A percentile compares a stretch with the other conserved stretches of the same genome.
Conservation (phyloP, 1,140 invertebrate species). For the Pomacea maculata region DNA sequence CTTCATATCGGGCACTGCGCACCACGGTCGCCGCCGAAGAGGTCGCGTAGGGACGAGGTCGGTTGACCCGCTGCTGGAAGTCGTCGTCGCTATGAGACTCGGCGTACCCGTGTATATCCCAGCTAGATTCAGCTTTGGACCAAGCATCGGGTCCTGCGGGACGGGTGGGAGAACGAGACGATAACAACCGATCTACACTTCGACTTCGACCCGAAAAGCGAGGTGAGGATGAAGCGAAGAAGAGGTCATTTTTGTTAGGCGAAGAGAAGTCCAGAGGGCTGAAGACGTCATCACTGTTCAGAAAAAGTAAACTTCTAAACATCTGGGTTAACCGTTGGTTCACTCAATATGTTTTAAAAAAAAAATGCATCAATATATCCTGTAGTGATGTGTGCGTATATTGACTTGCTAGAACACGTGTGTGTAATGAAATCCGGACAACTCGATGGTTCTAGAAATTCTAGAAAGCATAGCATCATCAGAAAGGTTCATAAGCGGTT, state of each 20-base stretch:
- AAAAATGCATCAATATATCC: not conserved
- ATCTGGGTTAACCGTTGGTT: not conserved
- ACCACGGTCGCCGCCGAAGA: not conserved
- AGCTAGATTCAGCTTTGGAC: not conserved
- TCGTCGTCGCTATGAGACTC: not conserved
- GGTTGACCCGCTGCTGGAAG: not conserved
- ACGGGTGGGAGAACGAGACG: not conserved
- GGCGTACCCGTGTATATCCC: not conserved
- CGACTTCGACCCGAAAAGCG: constrained; percentile 7
- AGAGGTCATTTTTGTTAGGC: constrained; percentile 5
- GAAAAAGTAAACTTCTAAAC: not conserved
- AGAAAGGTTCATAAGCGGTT: too few species aligned
- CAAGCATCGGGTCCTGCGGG: not conserved
- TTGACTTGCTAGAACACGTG: too few species aligned
- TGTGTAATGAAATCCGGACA: too few species aligned
- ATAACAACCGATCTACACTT: constrained; percentile 9
- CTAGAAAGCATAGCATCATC: too few species aligned
- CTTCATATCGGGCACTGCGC: not conserved
- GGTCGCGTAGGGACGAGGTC: not conserved
- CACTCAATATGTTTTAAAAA: not conserved
- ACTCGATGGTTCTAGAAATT: too few species aligned
- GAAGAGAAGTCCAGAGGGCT: constrained; percentile 23
- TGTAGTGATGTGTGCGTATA: not conserved
- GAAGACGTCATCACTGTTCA: constrained; percentile 24
- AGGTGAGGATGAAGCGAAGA: constrained; percentile 26